Base-by-base conservation (phyloP, 2,888 invertebrate species). In the Clitarchus hookeri region DNA sequence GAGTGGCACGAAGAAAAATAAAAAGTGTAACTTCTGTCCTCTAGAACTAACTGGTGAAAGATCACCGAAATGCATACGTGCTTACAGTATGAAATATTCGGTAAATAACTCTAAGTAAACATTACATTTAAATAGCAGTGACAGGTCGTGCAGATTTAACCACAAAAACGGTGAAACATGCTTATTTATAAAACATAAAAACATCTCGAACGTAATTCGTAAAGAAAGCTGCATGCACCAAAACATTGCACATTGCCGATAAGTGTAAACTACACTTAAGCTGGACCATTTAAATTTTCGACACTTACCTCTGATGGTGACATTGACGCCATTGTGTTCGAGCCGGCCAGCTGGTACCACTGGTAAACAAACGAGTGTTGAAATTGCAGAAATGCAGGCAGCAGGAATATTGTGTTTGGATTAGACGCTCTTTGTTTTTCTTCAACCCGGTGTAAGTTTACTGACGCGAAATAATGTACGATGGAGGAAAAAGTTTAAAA, bases 221-320 rank as follows among this genome's bases (percentile, higher is more conserved):
- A 23, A 8, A 19, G 8, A 65, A 19, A 65, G n/a, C 65, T n/a
- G 19, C 65, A 23, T n/a, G n/a, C 65, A 23, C 65, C 0, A 65
- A 65, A 65, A 6, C 23, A 11, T 11, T n/a, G 16, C n/a, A 23
- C 8, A 65, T 65, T 65, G 8, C 65, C 11, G 8, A 19, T 23
- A n/a, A 19, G 65, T 8, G 65, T 65, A 23, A 65, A n/a, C 65
- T 65, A 48, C 16, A 13, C 2, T 16, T 6, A 19, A n/a, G n/a
- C 8, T 3, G n/a, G 8, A 23, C 19, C n/a, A 48, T n/a, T 36
- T 84, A 84, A 86, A 53, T n/a, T 12, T 65, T 84, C 79, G 54
- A 88, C 87, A 92, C 94, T 93, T 92, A 95, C 95, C 94, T 95
- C 94, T 91, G 95, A 95, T 92, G 95, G 95, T 91, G 95, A 95